Percentiles rank a stretch among this genome's conserved stretches.
These are phyloP conservation scores for Drosophila pseudotalamancana DNA, from an alignment of 2,888 invertebrate genomes.

Conservation along the genomic window DNA sequence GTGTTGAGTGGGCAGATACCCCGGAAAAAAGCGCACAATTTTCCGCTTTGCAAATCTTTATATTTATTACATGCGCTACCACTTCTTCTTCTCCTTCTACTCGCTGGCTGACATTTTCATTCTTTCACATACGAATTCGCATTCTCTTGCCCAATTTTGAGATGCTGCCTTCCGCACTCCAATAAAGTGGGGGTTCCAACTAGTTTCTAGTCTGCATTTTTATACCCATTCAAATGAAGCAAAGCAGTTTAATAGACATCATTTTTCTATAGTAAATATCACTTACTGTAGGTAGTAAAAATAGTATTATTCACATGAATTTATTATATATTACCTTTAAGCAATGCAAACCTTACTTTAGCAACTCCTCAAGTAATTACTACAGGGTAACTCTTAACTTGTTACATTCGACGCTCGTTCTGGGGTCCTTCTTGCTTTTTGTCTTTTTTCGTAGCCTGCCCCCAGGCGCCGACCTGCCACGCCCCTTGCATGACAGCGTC, in stretches of 20 bases:
- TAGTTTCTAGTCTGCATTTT: conserved; percentile 11
- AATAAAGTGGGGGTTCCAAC: conserved; percentile 15
- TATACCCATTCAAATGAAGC: conserved; percentile 3
- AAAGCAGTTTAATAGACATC: no score
- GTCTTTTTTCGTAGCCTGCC: conserved; percentile 20
- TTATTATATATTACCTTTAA: not conserved
- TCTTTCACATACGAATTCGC: conserved; percentile 37
- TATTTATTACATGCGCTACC: conserved; percentile 65
- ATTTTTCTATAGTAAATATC: not conserved
- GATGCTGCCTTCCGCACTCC: conserved; percentile 27
- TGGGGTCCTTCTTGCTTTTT: conserved; percentile 2
- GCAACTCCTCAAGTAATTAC: no score
- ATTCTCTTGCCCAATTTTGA: conserved; percentile 29
- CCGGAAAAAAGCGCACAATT: conserved; percentile 53
- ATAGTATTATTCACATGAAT: no score
- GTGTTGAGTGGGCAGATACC: conserved; percentile 19
- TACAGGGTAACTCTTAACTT: not conserved
- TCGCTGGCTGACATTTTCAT: conserved; percentile 40
- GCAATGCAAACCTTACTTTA: not conserved
- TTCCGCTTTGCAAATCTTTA: conserved; percentile 72
- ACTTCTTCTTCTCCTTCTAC: not conserved
- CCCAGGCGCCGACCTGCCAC: conserved; percentile 28
- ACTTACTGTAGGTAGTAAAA: no score
- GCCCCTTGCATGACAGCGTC: conserved; percentile 18
- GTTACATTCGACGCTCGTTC: not conserved